These are phyloP conservation scores for Zeus faber DNA, from an alignment of 2,113 vertebrate species.

Conservation along the genomic window DNA sequence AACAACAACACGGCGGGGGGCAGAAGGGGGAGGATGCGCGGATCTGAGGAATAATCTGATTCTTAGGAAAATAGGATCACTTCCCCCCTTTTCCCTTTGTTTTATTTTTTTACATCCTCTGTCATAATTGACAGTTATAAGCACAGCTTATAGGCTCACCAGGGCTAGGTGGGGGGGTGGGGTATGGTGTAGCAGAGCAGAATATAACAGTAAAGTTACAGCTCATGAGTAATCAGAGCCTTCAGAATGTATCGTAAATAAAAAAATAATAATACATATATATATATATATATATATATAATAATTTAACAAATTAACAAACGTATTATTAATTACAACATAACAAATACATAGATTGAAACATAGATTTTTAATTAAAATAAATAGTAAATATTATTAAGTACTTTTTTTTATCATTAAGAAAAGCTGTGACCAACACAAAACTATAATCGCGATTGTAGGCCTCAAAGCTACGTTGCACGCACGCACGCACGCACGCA, in stretches of 20 bases:
- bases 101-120: conserved; percentile 36
- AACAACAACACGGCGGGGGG: conserved; percentile 67
- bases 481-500: conserved; percentile 22
- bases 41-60: conserved; percentile 57
- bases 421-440: conserved; percentile 56
- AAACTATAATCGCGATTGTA: conserved; percentile 68
- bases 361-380: too few species aligned
- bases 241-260: too few species aligned
- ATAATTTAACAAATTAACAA: too few species aligned
- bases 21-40: conserved; percentile 30
- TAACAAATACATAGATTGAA: too few species aligned
- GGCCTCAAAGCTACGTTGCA: conserved; percentile 58
- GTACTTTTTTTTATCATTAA: too few species aligned
- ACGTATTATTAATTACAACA: too few species aligned
- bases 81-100: neutral
- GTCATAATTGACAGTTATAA: conserved; percentile 65
- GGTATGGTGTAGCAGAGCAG: too few species aligned
- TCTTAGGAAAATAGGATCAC: conserved; percentile 55
- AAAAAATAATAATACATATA: too few species aligned
- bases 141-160: conserved; percentile 36
- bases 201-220: too few species aligned
- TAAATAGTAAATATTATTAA: too few species aligned
- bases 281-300: too few species aligned
- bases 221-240: conserved; percentile 43
- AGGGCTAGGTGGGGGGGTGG: neutral